Percentiles rank a stretch among this genome's conserved stretches.
phyloP scores from a whole-genome alignment of 2,888 invertebrate species.

The Sarcophaga variegata region DNA sequence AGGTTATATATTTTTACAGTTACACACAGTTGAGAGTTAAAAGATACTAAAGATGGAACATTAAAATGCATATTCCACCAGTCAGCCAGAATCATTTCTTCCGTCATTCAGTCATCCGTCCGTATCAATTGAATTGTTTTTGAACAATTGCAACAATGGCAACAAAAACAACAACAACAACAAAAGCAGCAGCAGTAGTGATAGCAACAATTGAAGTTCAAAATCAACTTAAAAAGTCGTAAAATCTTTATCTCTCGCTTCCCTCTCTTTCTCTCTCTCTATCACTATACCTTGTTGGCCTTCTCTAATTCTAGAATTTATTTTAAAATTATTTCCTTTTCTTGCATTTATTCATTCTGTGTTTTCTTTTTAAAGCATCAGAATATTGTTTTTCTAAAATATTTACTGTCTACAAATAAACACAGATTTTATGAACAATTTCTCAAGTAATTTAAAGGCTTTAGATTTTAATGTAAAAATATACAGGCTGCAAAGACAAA shows the following conservation, averaged over 20 bases:
- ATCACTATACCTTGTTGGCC: no score
- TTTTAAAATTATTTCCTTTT: slow-evolving; percentile 10
- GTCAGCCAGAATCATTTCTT: not conserved
- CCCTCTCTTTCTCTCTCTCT: not conserved
- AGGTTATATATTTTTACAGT: not conserved
- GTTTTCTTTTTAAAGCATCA: no score
- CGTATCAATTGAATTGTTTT: slow-evolving; percentile 50
- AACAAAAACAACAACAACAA: no score
- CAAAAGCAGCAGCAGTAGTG: no score
- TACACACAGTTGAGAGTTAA: not conserved
- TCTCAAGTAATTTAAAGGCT: not conserved
- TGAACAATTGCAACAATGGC: slow-evolving; percentile 43
- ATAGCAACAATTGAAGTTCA: slow-evolving; percentile 53
- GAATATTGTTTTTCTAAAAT: not conserved
- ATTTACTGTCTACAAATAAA: not conserved
- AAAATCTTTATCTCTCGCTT: slow-evolving; percentile 48
- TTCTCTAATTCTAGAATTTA: not conserved
- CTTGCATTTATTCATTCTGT: no score
- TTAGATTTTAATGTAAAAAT: not conserved
- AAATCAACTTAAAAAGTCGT: slow-evolving; percentile 73
- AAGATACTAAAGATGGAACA: slow-evolving; percentile 2
- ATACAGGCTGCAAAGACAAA: not conserved
- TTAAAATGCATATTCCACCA: slow-evolving; percentile 28
- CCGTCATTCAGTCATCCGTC: slow-evolving; percentile 18
- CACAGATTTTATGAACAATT: slow-evolving; percentile 12